Evolutionary conservation across 2,888 invertebrate genomes (phyloP).

Genomic region (Heliconius ethilla): DNA sequence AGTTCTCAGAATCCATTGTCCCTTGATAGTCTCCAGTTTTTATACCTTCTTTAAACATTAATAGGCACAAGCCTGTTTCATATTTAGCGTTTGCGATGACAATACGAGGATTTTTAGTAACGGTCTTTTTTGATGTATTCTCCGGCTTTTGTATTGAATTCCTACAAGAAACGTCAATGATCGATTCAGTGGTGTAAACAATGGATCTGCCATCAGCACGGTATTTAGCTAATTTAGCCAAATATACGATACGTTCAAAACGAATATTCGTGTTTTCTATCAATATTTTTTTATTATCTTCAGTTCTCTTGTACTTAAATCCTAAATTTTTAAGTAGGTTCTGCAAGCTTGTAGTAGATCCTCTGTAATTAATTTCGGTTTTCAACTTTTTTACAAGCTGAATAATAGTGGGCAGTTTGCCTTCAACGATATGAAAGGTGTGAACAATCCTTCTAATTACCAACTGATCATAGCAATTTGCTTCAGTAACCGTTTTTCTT

Average conservation of each 20-base stretch:
- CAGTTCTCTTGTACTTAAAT: constrained; percentile 2
- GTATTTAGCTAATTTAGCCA: background rate
- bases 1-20: constrained; percentile 47
- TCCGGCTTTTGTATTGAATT: too few relatives aligned
- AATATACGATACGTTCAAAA: constrained; percentile 8
- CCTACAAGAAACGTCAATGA: too few relatives aligned
- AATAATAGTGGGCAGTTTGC: background rate
- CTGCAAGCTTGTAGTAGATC: background rate
- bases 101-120: background rate
- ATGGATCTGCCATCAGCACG: too few relatives aligned
- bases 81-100: constrained; percentile 45
- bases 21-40: constrained; percentile 47
- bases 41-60: constrained; percentile 40
- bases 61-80: constrained; percentile 43
- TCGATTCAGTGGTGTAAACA: too few relatives aligned
- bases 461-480: constrained; percentile 8
- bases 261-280: constrained; percentile 13
- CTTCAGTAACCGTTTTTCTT: background rate
- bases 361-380: background rate
- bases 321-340: background rate
- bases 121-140: too few relatives aligned
- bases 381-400: constrained; percentile 9
- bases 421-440: background rate
- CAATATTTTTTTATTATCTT: constrained; percentile 3
- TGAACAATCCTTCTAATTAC: constrained; percentile 5